phyloP scores from a whole-genome alignment of 2,113 vertebrate species.

The Sinocyclocheilus rhinocerous region DNA sequence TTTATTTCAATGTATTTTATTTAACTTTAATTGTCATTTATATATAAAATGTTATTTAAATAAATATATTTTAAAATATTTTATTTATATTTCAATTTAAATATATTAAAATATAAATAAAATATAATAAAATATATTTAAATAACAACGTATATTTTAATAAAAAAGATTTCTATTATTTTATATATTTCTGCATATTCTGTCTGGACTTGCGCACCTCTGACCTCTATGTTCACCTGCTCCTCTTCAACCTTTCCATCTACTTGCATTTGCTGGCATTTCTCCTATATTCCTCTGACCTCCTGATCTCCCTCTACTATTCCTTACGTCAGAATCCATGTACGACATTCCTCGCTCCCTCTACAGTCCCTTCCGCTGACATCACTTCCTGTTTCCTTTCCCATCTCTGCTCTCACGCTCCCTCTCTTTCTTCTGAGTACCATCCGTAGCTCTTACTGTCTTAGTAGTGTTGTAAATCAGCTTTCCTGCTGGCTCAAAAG shows the following conservation, averaged over 20 bases:
- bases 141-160: neutral
- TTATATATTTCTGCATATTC: neutral
- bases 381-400: slow-evolving; percentile 46
- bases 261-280: slow-evolving; percentile 39
- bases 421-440: neutral
- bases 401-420: neutral
- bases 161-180: no score
- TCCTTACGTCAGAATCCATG: slow-evolving; percentile 37
- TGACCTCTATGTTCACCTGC: neutral
- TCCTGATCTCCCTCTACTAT: slow-evolving; percentile 31
- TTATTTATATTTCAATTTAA: no score
- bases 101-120: no score
- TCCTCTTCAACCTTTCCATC: slow-evolving; percentile 11
- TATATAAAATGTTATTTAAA: no score
- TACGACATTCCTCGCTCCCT: slow-evolving; percentile 27
- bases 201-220: neutral
- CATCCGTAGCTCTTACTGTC: slow-evolving; percentile 4
- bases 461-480: slow-evolving; percentile 36
- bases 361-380: slow-evolving; percentile 11
- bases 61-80: no score
- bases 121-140: no score
- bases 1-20: no score
- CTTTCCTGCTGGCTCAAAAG: slow-evolving; percentile 61
- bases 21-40: no score
- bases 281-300: slow-evolving; percentile 25